Conservation (phyloP, 2,797 vertebrate genomes). For the Artibeus jamaicensis region DNA sequence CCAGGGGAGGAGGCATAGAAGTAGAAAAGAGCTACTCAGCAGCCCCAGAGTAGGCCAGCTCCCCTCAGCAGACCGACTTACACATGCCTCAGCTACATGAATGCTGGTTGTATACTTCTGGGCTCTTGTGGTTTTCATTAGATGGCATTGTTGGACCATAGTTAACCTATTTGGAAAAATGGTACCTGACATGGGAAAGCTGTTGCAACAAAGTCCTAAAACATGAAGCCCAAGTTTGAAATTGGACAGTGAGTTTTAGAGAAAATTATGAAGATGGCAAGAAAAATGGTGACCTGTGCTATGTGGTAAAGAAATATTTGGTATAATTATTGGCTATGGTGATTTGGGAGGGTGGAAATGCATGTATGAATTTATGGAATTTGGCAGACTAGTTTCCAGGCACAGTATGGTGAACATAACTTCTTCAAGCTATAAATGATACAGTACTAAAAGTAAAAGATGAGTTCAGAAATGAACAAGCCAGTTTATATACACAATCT, state of each 20-base stretch:
- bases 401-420: background rate
- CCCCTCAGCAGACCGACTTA: fast-evolving
- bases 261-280: background rate
- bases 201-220: background rate
- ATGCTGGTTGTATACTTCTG: background rate
- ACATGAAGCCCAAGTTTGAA: background rate
- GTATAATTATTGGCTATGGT: background rate
- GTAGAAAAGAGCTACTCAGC: background rate
- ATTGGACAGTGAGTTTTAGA: background rate
- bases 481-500: background rate
- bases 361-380: background rate
- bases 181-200: background rate
- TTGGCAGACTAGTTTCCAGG: background rate
- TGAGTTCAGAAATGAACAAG: background rate
- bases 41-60: too few species aligned
- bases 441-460: background rate
- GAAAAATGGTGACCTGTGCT: background rate
- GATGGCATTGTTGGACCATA: background rate
- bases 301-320: background rate
- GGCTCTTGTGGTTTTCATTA: background rate
- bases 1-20: too few species aligned
- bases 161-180: background rate
- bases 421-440: background rate
- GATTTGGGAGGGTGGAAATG: background rate
- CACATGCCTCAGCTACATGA: background rate